Conservation (phyloP, 1,140 invertebrate genomes). For the Xylocopa sonorina region DNA sequence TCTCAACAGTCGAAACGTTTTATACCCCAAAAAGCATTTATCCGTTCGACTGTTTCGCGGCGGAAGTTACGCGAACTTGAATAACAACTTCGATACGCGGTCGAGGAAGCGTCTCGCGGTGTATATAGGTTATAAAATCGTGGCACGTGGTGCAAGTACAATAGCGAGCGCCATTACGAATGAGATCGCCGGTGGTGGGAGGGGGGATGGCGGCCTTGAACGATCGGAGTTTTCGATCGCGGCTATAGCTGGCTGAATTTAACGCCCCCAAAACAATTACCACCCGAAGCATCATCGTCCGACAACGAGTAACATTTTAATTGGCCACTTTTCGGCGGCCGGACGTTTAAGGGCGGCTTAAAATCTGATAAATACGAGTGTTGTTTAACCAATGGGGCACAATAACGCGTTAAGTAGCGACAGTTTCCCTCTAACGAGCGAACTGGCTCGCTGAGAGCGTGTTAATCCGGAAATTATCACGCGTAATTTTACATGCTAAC, state of each 20-base stretch:
- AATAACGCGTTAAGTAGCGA: constrained; percentile 29
- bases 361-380: constrained; percentile 4
- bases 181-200: neutral
- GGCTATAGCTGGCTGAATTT: neutral
- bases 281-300: neutral
- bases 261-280: neutral
- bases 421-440: constrained; percentile 30
- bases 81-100: too few species aligned
- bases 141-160: neutral
- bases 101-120: too few species aligned
- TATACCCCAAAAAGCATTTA: too few species aligned
- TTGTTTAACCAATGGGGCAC: constrained; percentile 9
- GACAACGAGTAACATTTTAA: constrained; percentile 7
- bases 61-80: too few species aligned
- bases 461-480: constrained; percentile 50
- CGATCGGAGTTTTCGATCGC: neutral
- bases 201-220: neutral
- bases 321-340: neutral
- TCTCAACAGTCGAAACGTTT: neutral
- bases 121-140: neutral
- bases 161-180: too few species aligned
- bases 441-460: constrained; percentile 1
- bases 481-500: constrained; percentile 43
- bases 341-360: neutral
- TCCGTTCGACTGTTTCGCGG: too few species aligned